Evolutionary conservation across 2,888 invertebrate genomes (phyloP), one percentile per base, ranked within the genome.

Genomic region (Athrips mouffetella): DNA sequence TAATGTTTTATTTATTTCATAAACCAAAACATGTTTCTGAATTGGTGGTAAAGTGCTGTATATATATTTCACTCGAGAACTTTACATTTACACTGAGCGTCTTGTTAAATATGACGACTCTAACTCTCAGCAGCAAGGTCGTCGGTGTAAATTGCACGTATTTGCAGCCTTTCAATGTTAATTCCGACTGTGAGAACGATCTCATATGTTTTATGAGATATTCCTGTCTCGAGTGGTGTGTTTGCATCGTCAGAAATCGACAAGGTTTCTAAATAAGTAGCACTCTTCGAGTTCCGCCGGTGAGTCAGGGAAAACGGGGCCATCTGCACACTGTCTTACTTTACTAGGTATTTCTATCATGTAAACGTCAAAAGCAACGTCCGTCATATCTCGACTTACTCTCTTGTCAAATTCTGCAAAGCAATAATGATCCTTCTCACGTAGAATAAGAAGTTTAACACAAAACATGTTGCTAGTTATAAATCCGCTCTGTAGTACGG

Each of bases 361-460:
- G 41, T 49, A 75, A 81, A 81, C 78, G 82, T 76, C 84, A 82
- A 82, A 80, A 81, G 80, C 69, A 64, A 67, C 67, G 65, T 50
- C 44, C 60, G 59, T 57, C 60, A 62, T 57, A 58, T 78, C 72
- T 68, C 69, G 76, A 85, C 86, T 86, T 81, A 86, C 85, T 63
- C 60, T 52, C 55, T 59, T 60, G 70, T 79, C 80, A 70, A 76
- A 78, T 60, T 70, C 69, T 58, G 76, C 61, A 74, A 86, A 69
- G 59, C 78, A 66, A 73, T 86, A 87, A 49, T 81, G 72, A 61
- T 80, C 87, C 69, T 75, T 86, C 58, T 83, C 87, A 61, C 73
- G 76, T 44, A 83, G 71, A n/a, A n/a, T n/a, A n/a, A n/a, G n/a
- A 51, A 86, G 65, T 67, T 73, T 84, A 65, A 82, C 76, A 67